phyloP scores from a whole-genome alignment of 2,888 invertebrate genomes.

The Trachelus iudaicus region DNA sequence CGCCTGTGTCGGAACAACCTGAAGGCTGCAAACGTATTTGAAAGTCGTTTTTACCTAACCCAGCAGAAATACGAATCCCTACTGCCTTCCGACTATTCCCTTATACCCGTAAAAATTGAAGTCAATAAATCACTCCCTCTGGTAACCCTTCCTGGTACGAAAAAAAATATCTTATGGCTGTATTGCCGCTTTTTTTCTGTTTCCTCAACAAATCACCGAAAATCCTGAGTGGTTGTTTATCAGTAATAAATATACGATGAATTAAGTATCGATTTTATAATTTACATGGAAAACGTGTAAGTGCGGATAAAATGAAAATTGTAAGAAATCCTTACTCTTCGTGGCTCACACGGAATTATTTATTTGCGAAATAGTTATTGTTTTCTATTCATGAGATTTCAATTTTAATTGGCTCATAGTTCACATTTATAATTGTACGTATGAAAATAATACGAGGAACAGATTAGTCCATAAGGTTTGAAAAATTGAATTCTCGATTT shows the following conservation, averaged over 20 bases:
- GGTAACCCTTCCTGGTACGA: background rate
- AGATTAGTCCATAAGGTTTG: background rate
- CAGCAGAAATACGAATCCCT: constrained; percentile 1
- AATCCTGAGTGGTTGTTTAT: constrained; percentile 39
- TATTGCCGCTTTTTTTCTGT: background rate
- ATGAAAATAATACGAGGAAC: background rate
- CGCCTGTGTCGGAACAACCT: background rate
- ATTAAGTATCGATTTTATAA: too few relatives aligned
- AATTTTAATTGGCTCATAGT: background rate
- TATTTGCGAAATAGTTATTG: background rate
- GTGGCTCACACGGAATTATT: background rate
- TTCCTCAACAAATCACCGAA: constrained; percentile 36
- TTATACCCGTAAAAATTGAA: constrained; percentile 30
- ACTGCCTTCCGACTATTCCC: background rate
- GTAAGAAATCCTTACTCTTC: too few relatives aligned
- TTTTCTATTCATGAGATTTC: background rate
- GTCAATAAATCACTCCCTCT: constrained; percentile 30
- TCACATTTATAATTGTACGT: background rate
- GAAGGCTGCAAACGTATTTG: background rate
- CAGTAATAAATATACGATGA: constrained; percentile 31
- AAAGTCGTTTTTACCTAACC: constrained; percentile 2
- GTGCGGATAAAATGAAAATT: too few relatives aligned
- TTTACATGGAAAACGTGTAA: too few relatives aligned
- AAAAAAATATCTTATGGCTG: background rate
- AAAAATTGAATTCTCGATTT: background rate